Base-by-base conservation (phyloP, 1,140 invertebrate species). In the Chionoecetes opilio region DNA sequence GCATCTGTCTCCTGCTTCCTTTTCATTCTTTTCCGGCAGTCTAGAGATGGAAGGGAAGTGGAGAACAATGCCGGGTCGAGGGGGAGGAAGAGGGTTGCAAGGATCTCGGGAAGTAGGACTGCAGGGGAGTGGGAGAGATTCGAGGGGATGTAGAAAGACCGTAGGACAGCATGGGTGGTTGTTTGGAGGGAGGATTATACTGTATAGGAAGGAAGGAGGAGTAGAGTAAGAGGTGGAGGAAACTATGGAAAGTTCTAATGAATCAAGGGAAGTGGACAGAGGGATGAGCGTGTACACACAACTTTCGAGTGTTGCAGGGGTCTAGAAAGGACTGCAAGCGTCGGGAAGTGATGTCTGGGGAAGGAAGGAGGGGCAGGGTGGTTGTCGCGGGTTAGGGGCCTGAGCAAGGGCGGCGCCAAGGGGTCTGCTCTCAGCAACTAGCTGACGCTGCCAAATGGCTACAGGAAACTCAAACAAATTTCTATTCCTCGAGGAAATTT, bases 381-480 rank as follows among this genome's bases (percentile, higher is more conserved):
- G 86, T 9, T 29, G 63, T 26, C 31, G 34, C 21, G 31, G 63
- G 46, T 5, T 8, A 82, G 53, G 21, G n/a, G 53, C 21, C 32
- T 37, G 32, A 82, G 90, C 46, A 6, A 34, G 90, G 53, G 26
- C 87, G 37, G 87, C 35, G 34, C 84, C 84, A 38, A 38, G 84
- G 84, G 84, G 84, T 86, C 84, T 86, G 84, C 84, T 86, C 84
- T 35, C 84, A 35, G 84, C 84, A 34, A 21, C 84, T 26, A 17
- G 84, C 29, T 29, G 84, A 86, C 34, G 87, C 35, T 38, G 87
- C 87, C 87, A 89, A 89, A 89, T 89, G 87, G 87, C 87, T 89
- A 41, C 87, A 89, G 87, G 87, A 89, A 89, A 89, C 87, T 89
- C 87, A 11, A 9, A 89, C 87, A 89, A 89, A 89, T 89, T 89